Percentiles rank a stretch among this genome's conserved stretches.
Conservation (phyloP, 2,113 vertebrate species). For the Siphamia tubifer region DNA sequence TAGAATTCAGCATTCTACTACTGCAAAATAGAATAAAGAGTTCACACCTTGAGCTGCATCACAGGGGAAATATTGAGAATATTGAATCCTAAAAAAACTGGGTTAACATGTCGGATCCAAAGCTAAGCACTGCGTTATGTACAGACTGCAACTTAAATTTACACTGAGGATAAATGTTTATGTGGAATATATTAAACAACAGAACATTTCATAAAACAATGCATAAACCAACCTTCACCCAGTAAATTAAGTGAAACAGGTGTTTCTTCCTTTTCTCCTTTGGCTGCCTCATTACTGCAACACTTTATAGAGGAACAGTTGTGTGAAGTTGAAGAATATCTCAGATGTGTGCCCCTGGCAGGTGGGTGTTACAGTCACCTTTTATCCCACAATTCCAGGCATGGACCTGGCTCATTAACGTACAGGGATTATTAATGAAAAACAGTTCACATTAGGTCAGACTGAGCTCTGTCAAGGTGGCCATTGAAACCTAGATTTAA, state of each 20-base stretch:
- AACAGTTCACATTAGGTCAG: slow-evolving; percentile 29
- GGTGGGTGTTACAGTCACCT: background rate
- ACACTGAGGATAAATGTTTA: slow-evolving; percentile 41
- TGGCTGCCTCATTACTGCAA: background rate
- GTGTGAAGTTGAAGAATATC: background rate
- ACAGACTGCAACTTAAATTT: slow-evolving; percentile 34
- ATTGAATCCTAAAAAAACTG: slow-evolving; percentile 9
- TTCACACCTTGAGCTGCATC: background rate
- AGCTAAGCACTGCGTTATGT: background rate
- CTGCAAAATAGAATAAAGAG: background rate
- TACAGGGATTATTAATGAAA: slow-evolving; percentile 39
- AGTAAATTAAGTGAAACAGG: slow-evolving; percentile 2
- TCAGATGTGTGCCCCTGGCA: background rate
- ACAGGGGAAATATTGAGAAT: background rate
- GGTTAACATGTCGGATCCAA: background rate
- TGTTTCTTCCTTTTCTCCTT: background rate
- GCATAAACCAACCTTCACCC: background rate
- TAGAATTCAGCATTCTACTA: background rate
- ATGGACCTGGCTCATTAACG: slow-evolving; percentile 13
- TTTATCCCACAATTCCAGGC: background rate
- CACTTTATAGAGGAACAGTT: background rate
- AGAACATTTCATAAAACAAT: slow-evolving; percentile 23
- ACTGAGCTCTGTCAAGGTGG: slow-evolving; percentile 31
- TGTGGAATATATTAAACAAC: slow-evolving; percentile 17
- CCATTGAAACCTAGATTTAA: slow-evolving; percentile 9